Percentiles rank a stretch among this genome's conserved stretches.
Conservation (phyloP, 2,888 invertebrate species). For the Hydraecia micacea region DNA sequence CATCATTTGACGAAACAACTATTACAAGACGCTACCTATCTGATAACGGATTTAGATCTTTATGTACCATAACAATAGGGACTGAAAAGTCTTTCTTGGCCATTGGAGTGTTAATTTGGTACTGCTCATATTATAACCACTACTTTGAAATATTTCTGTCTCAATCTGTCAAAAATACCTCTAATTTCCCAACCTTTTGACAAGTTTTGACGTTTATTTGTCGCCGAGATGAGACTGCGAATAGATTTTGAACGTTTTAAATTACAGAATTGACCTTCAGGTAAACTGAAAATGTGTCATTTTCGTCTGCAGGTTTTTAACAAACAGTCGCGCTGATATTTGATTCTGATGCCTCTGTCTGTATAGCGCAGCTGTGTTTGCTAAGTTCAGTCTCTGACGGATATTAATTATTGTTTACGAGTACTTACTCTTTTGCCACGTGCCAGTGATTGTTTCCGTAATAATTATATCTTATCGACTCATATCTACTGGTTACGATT, state of each 20-base stretch:
- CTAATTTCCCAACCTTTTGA: no score
- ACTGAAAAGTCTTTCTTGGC: neutral
- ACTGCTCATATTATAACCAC: neutral
- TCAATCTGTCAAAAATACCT: neutral
- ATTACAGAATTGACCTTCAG: no score
- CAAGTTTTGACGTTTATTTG: no score
- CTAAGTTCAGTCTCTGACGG: neutral
- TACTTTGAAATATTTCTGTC: neutral
- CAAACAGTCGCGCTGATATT: neutral
- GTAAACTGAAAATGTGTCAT: no score
- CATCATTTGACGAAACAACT: neutral
- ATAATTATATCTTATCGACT: constrained; percentile 12
- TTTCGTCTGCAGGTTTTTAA: no score
- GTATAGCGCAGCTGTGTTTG: neutral
- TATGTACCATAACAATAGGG: neutral
- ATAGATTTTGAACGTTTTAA: no score
- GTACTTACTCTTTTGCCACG: constrained; percentile 10
- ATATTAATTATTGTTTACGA: no score
- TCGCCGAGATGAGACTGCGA: no score
- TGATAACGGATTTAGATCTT: neutral
- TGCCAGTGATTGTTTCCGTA: constrained; percentile 10
- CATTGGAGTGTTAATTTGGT: neutral
- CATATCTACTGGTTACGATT: neutral
- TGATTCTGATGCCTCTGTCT: neutral
- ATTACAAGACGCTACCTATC: neutral